phyloP scores from a whole-genome alignment of 2,888 invertebrate species.

The Trissoscelio sp. region DNA sequence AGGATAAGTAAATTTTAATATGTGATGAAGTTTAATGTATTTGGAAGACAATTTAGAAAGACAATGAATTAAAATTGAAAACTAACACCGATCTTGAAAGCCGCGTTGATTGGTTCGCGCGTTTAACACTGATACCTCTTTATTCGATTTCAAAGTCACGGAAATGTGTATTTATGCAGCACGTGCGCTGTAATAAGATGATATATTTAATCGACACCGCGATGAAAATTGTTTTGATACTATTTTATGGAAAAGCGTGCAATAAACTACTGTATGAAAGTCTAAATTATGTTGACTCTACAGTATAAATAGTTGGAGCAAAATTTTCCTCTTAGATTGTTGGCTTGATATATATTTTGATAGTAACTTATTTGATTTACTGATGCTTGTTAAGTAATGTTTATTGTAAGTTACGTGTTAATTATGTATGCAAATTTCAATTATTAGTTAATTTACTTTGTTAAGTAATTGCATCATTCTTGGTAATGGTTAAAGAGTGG shows the following conservation, averaged over 20 bases:
- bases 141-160: constrained; percentile 53
- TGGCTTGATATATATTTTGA: neutral
- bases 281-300: constrained; percentile 22
- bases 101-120: constrained; percentile 2
- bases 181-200: constrained; percentile 27
- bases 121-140: constrained; percentile 36
- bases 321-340: neutral
- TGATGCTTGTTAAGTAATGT: constrained; percentile 9
- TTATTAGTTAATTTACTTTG: constrained; percentile 34
- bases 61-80: constrained; percentile 38
- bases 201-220: constrained; percentile 31
- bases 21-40: too few species aligned
- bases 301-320: constrained; percentile 7
- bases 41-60: too few species aligned
- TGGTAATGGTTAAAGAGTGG: constrained; percentile 2
- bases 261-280: constrained; percentile 18
- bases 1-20: too few species aligned
- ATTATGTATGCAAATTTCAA: constrained; percentile 20
- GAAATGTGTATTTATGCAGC: constrained; percentile 50
- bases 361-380: constrained; percentile 17
- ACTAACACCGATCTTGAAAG: constrained; percentile 45
- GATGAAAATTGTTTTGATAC: constrained; percentile 23
- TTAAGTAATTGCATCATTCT: constrained; percentile 33
- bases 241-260: constrained; percentile 37
- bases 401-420: constrained; percentile 12